Percentiles rank a stretch among this genome's conserved stretches.
Conservation (phyloP, 2,113 vertebrate genomes). For the Charadrius vociferus region DNA sequence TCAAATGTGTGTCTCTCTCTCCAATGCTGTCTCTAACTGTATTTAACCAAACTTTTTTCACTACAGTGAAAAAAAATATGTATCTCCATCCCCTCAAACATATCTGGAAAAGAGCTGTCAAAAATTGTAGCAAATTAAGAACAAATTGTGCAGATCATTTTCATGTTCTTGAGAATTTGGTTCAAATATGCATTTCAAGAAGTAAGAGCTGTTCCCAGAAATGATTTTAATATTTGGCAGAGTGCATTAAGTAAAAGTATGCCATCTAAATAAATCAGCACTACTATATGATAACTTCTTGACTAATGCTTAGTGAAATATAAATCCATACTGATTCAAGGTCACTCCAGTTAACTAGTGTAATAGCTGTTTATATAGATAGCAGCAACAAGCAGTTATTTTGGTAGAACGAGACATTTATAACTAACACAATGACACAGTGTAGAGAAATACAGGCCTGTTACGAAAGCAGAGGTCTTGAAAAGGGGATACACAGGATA, state of each 20-base stretch:
- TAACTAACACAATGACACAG: not conserved
- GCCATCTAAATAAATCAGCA: not conserved
- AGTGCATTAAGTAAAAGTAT: not conserved
- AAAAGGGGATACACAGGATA: not conserved
- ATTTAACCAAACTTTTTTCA: not conserved
- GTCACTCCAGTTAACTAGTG: not conserved
- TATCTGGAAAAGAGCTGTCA: not conserved
- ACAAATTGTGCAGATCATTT: not conserved
- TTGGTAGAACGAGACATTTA: not conserved
- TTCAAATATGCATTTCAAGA: not conserved
- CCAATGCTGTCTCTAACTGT: not conserved
- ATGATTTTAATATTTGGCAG: not conserved
- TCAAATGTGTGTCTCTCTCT: accelerated
- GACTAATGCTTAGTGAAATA: not conserved
- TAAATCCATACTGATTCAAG: not conserved
- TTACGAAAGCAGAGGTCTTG: not conserved
- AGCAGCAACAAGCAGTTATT: not conserved
- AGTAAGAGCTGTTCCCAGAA: not conserved
- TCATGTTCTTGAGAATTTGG: not conserved
- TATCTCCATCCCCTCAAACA: not conserved
- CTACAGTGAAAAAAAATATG: not conserved
- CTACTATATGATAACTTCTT: not conserved
- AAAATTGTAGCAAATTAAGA: not conserved
- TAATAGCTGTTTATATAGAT: not conserved
- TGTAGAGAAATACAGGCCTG: not conserved